Evolutionary conservation across 2,888 invertebrate genomes (phyloP), one percentile per base, ranked within the genome.

Genomic region (Mythimna ferrago): DNA sequence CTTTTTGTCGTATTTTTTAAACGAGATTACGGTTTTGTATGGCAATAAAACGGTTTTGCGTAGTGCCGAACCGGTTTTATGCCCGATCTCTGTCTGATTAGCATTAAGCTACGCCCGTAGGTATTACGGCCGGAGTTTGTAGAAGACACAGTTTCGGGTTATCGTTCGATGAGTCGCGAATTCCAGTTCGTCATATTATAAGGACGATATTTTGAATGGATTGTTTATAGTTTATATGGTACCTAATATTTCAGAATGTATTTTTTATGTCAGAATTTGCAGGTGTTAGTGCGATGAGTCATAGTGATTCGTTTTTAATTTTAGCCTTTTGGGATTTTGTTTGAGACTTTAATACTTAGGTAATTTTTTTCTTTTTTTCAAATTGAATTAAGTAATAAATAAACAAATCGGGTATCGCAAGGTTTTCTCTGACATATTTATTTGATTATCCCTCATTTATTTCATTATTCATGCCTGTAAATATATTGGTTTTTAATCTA

Each of bases 141-240:
- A 19, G 21, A 48, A 41, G 51, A 58, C 35, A 72, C 14, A n/a
- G 38, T 58, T 58, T 73, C 19, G 58, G n/a, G 38, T 41, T 73
- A 32, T 51, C 26, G 14, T 51, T 58, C 41, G 19, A 57, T 57
- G 6, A 51, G 19, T 57, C 16, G 32, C 14, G 14, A 48, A 56
- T 10, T 16, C 32, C 51, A 41, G 21, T 11, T 77, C 32, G 1
- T 21, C 51, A 10, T 66, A 48, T 38, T 56, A 9, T 44, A 26
- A 14, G 11, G 2, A 41, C 38, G 38, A 11, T 4, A n/a, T 57
- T 57, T 51, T 65, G 14, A 10, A 41, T 19, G 5, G n/a, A 10
- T 9, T 41, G 51, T 2, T 19, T 19, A 53, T 53, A 19, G 19
- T 16, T 35, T 54, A 7, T 32, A 19, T n/a, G 0, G 16, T 16